Base-by-base conservation (phyloP, 2,113 vertebrate species). In the Dermatemys mawii region DNA sequence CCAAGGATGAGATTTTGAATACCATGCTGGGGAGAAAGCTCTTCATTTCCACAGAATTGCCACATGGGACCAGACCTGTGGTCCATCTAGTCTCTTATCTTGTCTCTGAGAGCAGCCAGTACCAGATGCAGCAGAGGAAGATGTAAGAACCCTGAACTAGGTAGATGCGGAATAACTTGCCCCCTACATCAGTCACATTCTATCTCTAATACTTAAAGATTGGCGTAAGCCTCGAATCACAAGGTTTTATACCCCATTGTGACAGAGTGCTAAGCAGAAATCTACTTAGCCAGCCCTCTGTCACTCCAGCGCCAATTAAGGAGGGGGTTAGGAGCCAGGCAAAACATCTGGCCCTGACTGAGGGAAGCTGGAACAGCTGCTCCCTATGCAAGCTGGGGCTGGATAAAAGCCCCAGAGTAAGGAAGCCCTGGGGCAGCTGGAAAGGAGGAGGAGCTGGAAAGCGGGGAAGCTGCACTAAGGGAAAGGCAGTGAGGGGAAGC, bases 61-160 rank as follows among this genome's bases (percentile, higher is more conserved):
- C 41, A 76, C 11, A 3, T 6, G 46, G 73, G 41, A 46, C 5
- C n/a, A 86, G 14, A 32, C 10, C 11, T 89, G n/a, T 73, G n/a
- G 12, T n/a, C 49, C 81, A 4, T 27, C 73, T 46, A 6, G 41
- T 76, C 38, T 41, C 22, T 8, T 11, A 1, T 63, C 5, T 0
- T 6, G 11, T 84, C 48, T 81, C 49, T 6, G 38, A 63, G 26
- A 82, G 2, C 4, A 4, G 26, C 17, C 81, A 82, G 41, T 80
- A 89, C 0, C 27, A 49, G 19, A 4, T 92, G 19, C 5, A 83
- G 7, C 48, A 84, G 29, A 46, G 50, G 26, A 84, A 79, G 84
- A 27, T 2, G 0, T 51, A 63, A 78, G 3, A 50, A 6, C 1
- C 1, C 27, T n/a, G 17, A 27, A 32, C 24, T 55, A 27, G 19